Evolutionary conservation across 2,797 vertebrate genomes (phyloP), one percentile per base, ranked within the genome.

Genomic region (Glyptemys insculpta): DNA sequence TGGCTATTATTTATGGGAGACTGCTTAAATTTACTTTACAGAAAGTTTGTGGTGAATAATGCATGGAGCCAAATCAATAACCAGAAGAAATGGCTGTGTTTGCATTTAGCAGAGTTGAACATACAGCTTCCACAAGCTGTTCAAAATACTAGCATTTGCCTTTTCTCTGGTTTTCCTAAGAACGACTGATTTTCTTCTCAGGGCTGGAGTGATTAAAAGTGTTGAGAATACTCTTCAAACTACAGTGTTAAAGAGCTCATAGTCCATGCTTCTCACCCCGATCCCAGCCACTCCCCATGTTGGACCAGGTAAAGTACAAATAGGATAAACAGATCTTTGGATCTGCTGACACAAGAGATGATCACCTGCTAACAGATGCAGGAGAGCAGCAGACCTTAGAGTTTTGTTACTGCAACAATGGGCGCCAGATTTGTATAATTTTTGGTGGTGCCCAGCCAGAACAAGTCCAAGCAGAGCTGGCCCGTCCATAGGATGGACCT

Each of bases 331-430:
- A 86, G 90, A 83, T 81, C 31, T 50, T 91, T 90, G 90, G 53
- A 86, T 50, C 74, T 79, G 78, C 78, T 68, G 86, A 72, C 54
- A 92, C 81, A 89, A 89, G 91, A 95, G 93, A 92, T 76, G 95
- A 96, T 92, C 96, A 97, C 86, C 96, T 95, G 81, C 91, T 81
- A 81, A 49, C 82, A 81, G 82, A 72, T 90, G 86, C 85, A 72
- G 34, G 31, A 82, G 23, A 59, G 1, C 31, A 92, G 37, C 21
- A 53, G 54, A 87, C n/a, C 19, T 83, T 50, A 84, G 53, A 53
- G 37, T 52, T 88, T 88, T 86, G 79, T 84, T 94, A 87, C 14
- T 4, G 14, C 47, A 47, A 44, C 44, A 7, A 44, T 44, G 44
- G 44, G 44, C 44, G 2, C 44, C 44, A 44, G 44, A 44, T 44